Conservation (phyloP, 2,888 invertebrate species). For the Lumbricus terrestris region DNA sequence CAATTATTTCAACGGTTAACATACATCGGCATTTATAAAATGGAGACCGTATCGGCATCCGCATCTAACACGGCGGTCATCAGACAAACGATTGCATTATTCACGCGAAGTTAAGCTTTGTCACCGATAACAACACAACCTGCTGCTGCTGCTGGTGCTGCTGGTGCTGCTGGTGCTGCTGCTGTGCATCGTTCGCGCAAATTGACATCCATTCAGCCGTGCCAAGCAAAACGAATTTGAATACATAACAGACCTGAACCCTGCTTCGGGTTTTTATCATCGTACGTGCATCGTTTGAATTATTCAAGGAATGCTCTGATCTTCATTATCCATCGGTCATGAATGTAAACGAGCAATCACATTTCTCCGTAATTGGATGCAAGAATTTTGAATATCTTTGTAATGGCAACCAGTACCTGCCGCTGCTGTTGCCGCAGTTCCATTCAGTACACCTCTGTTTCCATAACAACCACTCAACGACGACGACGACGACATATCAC, state of each 20-base stretch:
- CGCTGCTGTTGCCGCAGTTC: too few relatives aligned
- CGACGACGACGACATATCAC: too few relatives aligned
- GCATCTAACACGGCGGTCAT: neutral
- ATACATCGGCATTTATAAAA: neutral
- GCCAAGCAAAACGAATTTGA: neutral
- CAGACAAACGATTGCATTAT: neutral
- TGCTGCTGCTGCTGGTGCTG: too few relatives aligned
- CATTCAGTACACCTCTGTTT: too few relatives aligned
- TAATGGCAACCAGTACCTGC: too few relatives aligned
- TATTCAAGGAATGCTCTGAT: neutral
- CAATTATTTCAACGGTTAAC: neutral
- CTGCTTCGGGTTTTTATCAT: neutral
- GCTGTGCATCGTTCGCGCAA: neutral
- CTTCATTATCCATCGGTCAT: neutral
- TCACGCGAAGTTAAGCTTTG: neutral
- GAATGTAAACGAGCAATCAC: neutral
- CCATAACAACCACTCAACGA: too few relatives aligned
- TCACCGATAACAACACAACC: neutral
- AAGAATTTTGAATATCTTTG: too few relatives aligned
- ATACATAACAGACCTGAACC: too few relatives aligned
- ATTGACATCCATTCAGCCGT: neutral
- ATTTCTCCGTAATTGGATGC: neutral
- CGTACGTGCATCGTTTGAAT: neutral
- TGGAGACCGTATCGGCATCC: too few relatives aligned
- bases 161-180: too few relatives aligned